phyloP scores from a whole-genome alignment of 2,888 invertebrate genomes.

The Caenorhabditis virilis region DNA sequence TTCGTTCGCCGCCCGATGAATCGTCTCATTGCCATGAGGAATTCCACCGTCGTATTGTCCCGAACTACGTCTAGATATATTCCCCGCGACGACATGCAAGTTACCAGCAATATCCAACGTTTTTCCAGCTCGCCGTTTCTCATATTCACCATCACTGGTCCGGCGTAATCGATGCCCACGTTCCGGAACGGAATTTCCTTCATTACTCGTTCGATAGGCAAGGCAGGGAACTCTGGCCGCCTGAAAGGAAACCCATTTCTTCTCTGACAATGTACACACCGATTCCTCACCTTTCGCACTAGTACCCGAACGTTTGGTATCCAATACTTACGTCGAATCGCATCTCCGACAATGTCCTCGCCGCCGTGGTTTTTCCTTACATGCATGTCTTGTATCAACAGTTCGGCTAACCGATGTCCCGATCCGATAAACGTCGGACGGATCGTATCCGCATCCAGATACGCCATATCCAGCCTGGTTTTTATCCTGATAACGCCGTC shows the following conservation, averaged over 20 bases:
- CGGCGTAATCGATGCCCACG: slow-evolving; percentile 11
- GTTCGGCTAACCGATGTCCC: background rate
- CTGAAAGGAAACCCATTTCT: slow-evolving; percentile 7
- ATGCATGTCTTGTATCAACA: background rate
- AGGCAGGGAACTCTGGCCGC: slow-evolving; percentile 7
- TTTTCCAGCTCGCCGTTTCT: slow-evolving; percentile 3
- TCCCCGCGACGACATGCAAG: slow-evolving; percentile 9
- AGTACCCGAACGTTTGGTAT: background rate
- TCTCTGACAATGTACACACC: slow-evolving; percentile 9
- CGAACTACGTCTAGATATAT: slow-evolving; percentile 15
- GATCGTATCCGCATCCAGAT: background rate
- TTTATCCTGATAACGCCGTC: too few relatives aligned
- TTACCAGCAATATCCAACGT: slow-evolving; percentile 6
- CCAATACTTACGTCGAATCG: too few relatives aligned
- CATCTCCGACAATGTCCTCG: background rate
- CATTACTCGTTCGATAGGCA: slow-evolving; percentile 9
- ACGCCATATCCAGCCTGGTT: too few relatives aligned
- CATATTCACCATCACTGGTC: slow-evolving; percentile 23
- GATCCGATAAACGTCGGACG: background rate
- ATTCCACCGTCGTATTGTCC: slow-evolving; percentile 2
- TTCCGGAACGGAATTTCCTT: slow-evolving; percentile 7
- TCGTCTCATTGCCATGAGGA: slow-evolving; percentile 14
- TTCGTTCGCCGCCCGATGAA: slow-evolving; percentile 10
- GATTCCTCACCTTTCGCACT: background rate
- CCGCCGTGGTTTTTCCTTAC: background rate